Evolutionary conservation across 2,888 invertebrate species (phyloP).

Genomic region (Sphaeridia pumilis): DNA sequence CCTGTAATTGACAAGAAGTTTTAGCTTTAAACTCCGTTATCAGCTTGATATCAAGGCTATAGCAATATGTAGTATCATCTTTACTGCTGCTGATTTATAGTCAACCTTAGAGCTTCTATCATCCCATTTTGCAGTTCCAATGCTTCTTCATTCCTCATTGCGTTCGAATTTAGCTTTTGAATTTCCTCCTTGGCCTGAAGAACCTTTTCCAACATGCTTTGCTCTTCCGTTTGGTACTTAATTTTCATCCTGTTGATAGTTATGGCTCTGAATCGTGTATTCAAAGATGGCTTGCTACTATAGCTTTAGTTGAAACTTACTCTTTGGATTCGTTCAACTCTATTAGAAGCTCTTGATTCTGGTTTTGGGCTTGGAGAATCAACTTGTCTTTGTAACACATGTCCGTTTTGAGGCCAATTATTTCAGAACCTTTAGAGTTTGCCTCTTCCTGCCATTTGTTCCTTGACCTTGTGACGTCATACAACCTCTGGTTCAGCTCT

Average conservation of each 20-base stretch:
- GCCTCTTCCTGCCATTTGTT: constrained; percentile 29
- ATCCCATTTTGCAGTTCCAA: not conserved
- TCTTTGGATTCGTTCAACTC: not conserved
- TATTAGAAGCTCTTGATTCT: constrained; percentile 5
- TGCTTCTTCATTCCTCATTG: not conserved
- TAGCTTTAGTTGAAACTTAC: not conserved
- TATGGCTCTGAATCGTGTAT: not conserved
- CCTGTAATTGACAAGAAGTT: not conserved
- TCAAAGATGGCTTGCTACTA: not conserved
- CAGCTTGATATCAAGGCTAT: too few relatives aligned
- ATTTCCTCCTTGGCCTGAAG: not conserved
- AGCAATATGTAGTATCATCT: too few relatives aligned
- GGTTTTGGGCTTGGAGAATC: constrained; percentile 6
- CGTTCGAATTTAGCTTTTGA: not conserved
- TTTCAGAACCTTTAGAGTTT: constrained; percentile 18
- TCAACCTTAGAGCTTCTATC: not conserved
- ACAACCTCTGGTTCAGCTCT: constrained; percentile 10
- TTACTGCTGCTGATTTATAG: constrained; percentile 4
- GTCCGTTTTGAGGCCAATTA: constrained; percentile 19
- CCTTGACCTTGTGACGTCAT: constrained; percentile 19
- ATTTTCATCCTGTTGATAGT: not conserved
- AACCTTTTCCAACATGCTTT: constrained; percentile 1
- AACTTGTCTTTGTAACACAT: constrained; percentile 16
- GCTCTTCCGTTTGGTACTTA: constrained; percentile 3
- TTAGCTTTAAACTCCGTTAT: not conserved